Evolutionary conservation across 2,797 vertebrate species (phyloP), one percentile per base, ranked within the genome.

Genomic region (Amblyopsis hoosieri): DNA sequence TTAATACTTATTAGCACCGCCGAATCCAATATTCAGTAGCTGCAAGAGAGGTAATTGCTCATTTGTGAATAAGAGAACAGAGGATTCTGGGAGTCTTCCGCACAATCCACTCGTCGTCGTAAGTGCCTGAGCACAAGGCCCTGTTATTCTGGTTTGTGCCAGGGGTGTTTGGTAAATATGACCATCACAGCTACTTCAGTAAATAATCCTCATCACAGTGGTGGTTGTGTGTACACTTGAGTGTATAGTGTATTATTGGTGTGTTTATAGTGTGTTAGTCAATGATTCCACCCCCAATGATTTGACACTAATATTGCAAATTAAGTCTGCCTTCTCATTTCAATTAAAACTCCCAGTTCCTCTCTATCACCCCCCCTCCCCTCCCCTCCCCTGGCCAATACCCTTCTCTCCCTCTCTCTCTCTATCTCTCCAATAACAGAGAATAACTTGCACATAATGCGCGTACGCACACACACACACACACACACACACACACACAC

Each of bases 1-100:
- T 92, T 89, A 87, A 73, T 85, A 91, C 86, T 90, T 86, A 93
- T 92, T 92, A 91, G 87, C 79, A 66, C 67, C 45, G 74, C 67
- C 45, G 74, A 83, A 89, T 88, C 85, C 62, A 84, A 90, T 89
- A 89, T 86, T 59, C 78, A 79, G 86, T 80, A 76, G 79, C 79
- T 76, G 74, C 83, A 80, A 83, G 57, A 80, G 72, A 56, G 58
- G 19, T 58, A 63, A 82, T 48, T 7, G 54, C 19, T 53, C 42
- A 75, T 76, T 81, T 65, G 57, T 63, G 63, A 52, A 77, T 81
- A 78, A 71, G 33, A 59, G 62, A 75, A 45, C 75, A 73, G 60
- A 68, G 73, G 69, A 80, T 74, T 78, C 49, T 75, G 64, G 76
- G 80, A 74, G 82, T 72, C 77, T 81, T 50, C 23, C 66, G 71